These are phyloP conservation scores for Mus minutoides DNA, from an alignment of 2,797 vertebrate species.

Conservation along the genomic window DNA sequence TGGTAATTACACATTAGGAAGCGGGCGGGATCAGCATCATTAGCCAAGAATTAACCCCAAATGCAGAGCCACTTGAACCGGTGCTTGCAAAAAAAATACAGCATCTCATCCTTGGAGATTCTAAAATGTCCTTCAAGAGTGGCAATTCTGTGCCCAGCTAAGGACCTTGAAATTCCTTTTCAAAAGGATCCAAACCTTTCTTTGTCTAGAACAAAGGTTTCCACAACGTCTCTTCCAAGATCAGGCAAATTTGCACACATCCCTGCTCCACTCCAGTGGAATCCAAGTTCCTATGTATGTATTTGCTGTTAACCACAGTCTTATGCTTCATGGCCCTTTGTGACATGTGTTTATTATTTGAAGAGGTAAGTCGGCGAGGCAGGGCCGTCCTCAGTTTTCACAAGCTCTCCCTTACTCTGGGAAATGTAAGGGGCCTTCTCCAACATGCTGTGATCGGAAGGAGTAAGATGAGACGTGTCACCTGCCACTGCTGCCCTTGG, in stretches of 20 bases:
- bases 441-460: neutral
- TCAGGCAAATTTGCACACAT: constrained; percentile 53
- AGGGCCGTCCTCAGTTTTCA: neutral
- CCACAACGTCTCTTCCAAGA: constrained; percentile 14
- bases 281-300: constrained; percentile 59
- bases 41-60: constrained; percentile 58
- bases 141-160: neutral
- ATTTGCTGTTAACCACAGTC: constrained; percentile 47
- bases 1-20: constrained; percentile 49
- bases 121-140: neutral
- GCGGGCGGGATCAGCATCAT: neutral
- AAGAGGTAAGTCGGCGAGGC: constrained; percentile 36
- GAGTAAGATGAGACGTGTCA: neutral
- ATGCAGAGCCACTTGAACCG: constrained; percentile 54
- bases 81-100: constrained; percentile 43
- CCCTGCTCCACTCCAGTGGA: constrained; percentile 50
- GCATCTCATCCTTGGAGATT: neutral
- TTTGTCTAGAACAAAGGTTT: constrained; percentile 46
- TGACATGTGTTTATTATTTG: constrained; percentile 78
- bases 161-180: constrained; percentile 46
- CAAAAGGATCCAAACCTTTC: constrained; percentile 42
- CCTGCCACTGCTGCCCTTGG: neutral
- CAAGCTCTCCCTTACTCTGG: constrained; percentile 43
- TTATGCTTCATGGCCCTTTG: constrained; percentile 55
- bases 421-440: neutral